These are phyloP conservation scores for Peromyscus leucopus DNA, from an alignment of 2,113 vertebrate species.

Conservation along the genomic window DNA sequence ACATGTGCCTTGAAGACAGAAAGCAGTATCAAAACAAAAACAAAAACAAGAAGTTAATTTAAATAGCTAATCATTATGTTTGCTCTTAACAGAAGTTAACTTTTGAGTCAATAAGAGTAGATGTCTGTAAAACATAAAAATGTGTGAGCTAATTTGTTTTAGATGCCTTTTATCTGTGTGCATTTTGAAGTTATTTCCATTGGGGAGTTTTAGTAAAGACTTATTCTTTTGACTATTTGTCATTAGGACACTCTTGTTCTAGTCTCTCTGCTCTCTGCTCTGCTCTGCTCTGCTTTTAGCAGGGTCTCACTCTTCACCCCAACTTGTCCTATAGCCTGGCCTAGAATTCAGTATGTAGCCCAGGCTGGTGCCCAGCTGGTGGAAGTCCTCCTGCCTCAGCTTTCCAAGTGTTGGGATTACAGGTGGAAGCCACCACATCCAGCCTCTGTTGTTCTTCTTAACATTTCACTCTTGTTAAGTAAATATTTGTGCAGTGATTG, in stretches of 20 bases:
- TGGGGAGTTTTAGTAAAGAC: not conserved
- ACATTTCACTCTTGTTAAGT: slow-evolving; percentile 76
- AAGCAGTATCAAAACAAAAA: slow-evolving; percentile 5
- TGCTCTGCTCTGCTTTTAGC: not conserved
- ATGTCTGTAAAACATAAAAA: slow-evolving; percentile 32
- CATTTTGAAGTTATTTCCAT: slow-evolving; percentile 63
- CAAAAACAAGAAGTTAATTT: slow-evolving; percentile 4
- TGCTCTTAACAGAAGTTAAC: not conserved
- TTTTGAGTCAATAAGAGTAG: not conserved
- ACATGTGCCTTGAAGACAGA: slow-evolving; percentile 54
- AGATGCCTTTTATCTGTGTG: slow-evolving; percentile 48
- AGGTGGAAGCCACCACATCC: not conserved
- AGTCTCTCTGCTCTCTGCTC: not conserved
- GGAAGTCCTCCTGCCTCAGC: not conserved
- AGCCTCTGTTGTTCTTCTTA: slow-evolving; percentile 59
- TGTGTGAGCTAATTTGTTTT: slow-evolving; percentile 55
- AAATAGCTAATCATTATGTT: slow-evolving; percentile 41
- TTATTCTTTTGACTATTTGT: slow-evolving; percentile 69
- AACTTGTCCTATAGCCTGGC: not conserved
- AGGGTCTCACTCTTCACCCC: not conserved
- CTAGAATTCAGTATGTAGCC: not conserved
- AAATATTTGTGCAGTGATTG: slow-evolving; percentile 78
- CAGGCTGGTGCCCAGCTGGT: not conserved
- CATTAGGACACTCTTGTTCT: slow-evolving; percentile 8
- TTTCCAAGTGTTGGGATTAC: not conserved